These are phyloP conservation scores for Tupiocoris notatus DNA, from an alignment of 2,888 invertebrate species.

Conservation along the genomic window DNA sequence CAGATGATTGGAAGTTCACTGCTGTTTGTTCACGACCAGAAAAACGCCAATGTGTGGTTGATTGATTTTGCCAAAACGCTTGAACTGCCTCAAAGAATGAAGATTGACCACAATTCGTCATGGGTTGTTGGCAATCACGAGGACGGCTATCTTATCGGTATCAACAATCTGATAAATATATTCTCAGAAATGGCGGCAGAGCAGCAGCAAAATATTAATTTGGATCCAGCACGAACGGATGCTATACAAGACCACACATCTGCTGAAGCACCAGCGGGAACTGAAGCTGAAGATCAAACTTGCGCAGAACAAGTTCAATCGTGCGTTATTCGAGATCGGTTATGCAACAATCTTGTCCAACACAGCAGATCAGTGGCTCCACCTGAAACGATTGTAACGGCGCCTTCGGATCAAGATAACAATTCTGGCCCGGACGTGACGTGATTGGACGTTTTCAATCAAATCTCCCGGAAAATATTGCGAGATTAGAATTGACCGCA, in stretches of 20 bases:
- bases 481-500: not conserved
- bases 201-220: not conserved
- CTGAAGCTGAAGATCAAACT: not conserved
- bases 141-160: constrained; percentile 90
- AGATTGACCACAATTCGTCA: constrained; percentile 74
- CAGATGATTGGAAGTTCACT: constrained; percentile 90
- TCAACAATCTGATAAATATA: constrained; percentile 84
- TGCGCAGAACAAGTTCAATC: not conserved
- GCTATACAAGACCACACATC: not conserved
- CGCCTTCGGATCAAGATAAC: constrained; percentile 34
- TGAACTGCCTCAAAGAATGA: constrained; percentile 69
- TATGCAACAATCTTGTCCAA: not conserved
- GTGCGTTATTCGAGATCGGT: not conserved
- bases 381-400: constrained; percentile 29
- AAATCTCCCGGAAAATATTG: not conserved
- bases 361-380: constrained; percentile 16
- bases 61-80: constrained; percentile 97
- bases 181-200: constrained; percentile 63
- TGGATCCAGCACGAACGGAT: not conserved
- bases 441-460: not conserved
- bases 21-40: constrained; percentile 88
- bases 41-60: constrained; percentile 89
- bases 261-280: too few relatives aligned
- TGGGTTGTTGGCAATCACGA: constrained; percentile 94
- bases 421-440: constrained; percentile 26